phyloP scores from a whole-genome alignment of 2,113 vertebrate genomes.

The Arizona elegans region DNA sequence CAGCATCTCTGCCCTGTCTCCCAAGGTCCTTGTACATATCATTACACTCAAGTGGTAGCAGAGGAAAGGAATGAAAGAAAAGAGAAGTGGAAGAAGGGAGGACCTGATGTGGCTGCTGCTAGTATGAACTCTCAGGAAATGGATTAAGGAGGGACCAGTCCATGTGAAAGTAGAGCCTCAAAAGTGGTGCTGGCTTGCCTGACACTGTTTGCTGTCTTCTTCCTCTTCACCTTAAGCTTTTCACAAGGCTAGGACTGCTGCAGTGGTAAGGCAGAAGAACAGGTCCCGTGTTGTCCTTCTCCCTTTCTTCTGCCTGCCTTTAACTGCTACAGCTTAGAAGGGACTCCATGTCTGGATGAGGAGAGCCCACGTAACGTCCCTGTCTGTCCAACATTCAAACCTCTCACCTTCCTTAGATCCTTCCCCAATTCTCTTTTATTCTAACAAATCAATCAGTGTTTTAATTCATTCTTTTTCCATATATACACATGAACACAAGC shows the following conservation, averaged over 20 bases:
- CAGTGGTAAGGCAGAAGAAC: too few relatives aligned
- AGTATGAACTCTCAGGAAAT: neutral
- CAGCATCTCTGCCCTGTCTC: too few relatives aligned
- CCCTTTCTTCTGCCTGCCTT: too few relatives aligned
- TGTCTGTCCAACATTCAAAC: neutral
- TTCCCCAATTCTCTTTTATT: neutral
- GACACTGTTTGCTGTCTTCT: neutral
- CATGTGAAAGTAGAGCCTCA: neutral
- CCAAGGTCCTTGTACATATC: too few relatives aligned
- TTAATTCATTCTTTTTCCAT: neutral
- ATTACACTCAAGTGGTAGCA: too few relatives aligned
- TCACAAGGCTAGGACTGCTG: neutral
- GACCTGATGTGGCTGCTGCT: neutral
- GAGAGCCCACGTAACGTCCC: too few relatives aligned
- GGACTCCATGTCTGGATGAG: too few relatives aligned
- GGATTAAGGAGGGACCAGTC: neutral
- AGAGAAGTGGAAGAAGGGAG: neutral
- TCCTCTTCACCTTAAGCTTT: neutral
- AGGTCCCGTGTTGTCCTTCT: too few relatives aligned
- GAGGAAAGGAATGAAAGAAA: neutral
- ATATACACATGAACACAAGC: neutral
- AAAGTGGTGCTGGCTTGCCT: neutral
- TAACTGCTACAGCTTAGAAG: too few relatives aligned
- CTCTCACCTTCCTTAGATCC: neutral
- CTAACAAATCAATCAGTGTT: neutral